A percentile compares a stretch with the other conserved stretches of the same genome.
phyloP scores from a whole-genome alignment of 2,113 vertebrate species.

The Pseudois nayaur region DNA sequence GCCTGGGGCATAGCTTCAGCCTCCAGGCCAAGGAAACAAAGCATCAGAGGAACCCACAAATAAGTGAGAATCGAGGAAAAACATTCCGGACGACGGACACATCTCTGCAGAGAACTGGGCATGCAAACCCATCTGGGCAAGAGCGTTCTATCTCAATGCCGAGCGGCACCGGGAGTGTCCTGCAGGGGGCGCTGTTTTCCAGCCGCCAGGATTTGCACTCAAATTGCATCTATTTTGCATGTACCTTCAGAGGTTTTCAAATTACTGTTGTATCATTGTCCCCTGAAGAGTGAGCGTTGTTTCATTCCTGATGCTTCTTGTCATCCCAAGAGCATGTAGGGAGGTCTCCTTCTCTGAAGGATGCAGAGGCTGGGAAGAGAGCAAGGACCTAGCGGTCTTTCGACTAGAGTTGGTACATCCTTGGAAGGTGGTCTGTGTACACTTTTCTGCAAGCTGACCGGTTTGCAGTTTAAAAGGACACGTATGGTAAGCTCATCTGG shows the following conservation, averaged over 20 bases:
- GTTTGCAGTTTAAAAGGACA: not conserved
- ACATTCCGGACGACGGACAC: accelerated
- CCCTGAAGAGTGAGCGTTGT: not conserved
- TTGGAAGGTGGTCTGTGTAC: not conserved
- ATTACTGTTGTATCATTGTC: not conserved
- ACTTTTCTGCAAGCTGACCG: not conserved
- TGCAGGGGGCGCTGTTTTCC: not conserved
- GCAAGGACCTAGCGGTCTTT: accelerated
- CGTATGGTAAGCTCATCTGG: not conserved
- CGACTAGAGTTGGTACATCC: accelerated
- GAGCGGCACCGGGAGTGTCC: not conserved
- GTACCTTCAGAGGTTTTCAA: not conserved
- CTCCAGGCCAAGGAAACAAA: not conserved
- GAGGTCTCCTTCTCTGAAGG: accelerated
- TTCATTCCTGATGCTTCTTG: not conserved
- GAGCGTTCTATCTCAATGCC: accelerated
- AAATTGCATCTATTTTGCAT: not conserved
- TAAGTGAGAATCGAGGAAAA: not conserved
- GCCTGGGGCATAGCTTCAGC: not conserved
- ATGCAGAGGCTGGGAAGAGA: not conserved
- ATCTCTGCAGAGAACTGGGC: not conserved
- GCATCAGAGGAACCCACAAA: not conserved
- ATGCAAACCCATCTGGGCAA: not conserved
- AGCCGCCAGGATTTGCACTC: not conserved
- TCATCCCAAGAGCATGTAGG: not conserved